Evolutionary conservation across 2,888 invertebrate species (phyloP).

Genomic region (Epistrophe grossulariae): DNA sequence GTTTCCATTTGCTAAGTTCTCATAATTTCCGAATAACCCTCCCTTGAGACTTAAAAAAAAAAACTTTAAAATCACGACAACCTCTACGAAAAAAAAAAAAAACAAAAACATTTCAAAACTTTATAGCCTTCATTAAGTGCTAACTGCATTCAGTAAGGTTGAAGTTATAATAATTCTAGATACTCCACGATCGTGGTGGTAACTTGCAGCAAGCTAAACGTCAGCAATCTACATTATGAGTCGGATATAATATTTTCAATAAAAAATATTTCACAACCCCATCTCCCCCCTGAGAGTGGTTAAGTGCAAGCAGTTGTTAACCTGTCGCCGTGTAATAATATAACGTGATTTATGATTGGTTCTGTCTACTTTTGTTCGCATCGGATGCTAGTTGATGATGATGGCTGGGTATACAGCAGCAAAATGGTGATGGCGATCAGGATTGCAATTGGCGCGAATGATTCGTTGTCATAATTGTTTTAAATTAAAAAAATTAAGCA

Average conservation of each 20-base stretch:
- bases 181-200: slow-evolving; percentile 24
- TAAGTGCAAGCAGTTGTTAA: slow-evolving; percentile 75
- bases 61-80: no score
- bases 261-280: slow-evolving; percentile 8
- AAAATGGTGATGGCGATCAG: slow-evolving; percentile 56
- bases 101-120: slow-evolving; percentile 25
- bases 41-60: slow-evolving; percentile 3
- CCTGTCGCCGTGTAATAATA: slow-evolving; percentile 72
- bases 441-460: slow-evolving; percentile 46
- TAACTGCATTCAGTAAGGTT: slow-evolving; percentile 61
- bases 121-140: slow-evolving; percentile 68
- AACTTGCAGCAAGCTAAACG: slow-evolving; percentile 35
- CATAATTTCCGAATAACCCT: slow-evolving; percentile 34
- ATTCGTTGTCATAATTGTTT: slow-evolving; percentile 19
- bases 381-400: slow-evolving; percentile 23
- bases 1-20: slow-evolving; percentile 25
- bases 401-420: slow-evolving; percentile 3
- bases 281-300: slow-evolving; percentile 51
- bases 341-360: slow-evolving; percentile 69
- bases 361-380: slow-evolving; percentile 53
- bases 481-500: not conserved
- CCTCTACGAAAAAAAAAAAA: not conserved
- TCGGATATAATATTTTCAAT: slow-evolving; percentile 58
- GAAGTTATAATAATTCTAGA: slow-evolving; percentile 63
- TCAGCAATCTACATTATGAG: slow-evolving; percentile 61